Percentiles rank a stretch among this genome's conserved stretches.
These are phyloP conservation scores for Tauraco hartlaubi DNA, from an alignment of 2,797 vertebrate species.

Conservation along the genomic window DNA sequence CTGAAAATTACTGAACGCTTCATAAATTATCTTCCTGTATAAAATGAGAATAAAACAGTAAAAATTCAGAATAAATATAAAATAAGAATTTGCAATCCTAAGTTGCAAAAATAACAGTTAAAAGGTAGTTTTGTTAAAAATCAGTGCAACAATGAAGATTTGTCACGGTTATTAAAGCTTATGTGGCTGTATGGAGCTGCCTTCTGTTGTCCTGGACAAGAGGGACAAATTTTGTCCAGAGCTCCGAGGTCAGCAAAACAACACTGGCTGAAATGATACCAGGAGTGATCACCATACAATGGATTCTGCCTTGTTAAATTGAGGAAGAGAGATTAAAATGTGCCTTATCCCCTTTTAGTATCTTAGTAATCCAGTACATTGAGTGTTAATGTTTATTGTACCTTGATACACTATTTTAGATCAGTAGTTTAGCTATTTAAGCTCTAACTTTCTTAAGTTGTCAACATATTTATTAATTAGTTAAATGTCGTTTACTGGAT, in stretches of 20 bases:
- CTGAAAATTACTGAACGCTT: background rate
- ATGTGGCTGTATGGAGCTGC: conserved; percentile 6
- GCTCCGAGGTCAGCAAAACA: background rate
- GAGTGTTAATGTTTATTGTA: background rate
- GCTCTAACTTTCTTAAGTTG: background rate
- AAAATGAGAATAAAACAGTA: background rate
- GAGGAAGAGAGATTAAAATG: background rate
- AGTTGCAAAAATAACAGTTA: background rate
- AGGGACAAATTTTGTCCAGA: background rate
- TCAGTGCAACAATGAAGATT: conserved; percentile 14
- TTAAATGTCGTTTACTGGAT: background rate
- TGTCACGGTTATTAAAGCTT: background rate
- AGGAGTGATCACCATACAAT: background rate
- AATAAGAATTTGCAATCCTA: background rate
- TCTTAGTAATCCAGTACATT: background rate
- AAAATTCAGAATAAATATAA: background rate
- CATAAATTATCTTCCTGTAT: background rate
- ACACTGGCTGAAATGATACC: background rate
- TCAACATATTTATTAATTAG: background rate
- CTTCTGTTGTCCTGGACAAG: background rate
- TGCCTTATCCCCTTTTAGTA: background rate
- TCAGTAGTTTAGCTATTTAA: background rate
- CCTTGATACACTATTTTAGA: background rate
- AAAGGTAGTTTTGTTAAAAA: background rate
- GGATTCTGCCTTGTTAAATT: background rate